Conservation (phyloP, 2,797 vertebrate genomes). For the Acridotheres tristis region DNA sequence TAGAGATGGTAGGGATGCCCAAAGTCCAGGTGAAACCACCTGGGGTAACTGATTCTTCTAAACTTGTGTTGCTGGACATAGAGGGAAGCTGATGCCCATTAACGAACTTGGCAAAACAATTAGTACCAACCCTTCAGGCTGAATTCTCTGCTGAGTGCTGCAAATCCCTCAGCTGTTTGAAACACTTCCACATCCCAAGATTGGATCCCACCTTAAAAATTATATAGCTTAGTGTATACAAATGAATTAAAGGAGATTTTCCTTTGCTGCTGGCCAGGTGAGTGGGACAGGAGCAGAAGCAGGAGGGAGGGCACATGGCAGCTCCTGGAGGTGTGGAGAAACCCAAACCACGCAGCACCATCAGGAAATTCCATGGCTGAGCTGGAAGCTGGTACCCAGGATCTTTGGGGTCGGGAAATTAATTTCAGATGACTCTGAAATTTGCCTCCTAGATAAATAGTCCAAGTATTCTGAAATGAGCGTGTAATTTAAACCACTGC, state of each 20-base stretch:
- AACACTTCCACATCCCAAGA: neutral
- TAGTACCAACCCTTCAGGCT: neutral
- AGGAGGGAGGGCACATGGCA: neutral
- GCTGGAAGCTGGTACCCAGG: conserved; percentile 72
- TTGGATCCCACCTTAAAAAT: neutral
- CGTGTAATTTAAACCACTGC: conserved; percentile 65
- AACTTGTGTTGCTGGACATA: neutral
- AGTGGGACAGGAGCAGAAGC: neutral
- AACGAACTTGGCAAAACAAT: neutral
- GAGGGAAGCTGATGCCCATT: neutral
- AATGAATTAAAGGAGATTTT: neutral
- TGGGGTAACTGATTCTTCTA: neutral
- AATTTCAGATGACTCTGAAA: conserved; percentile 72
- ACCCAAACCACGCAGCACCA: neutral
- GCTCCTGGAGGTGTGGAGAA: conserved; percentile 38
- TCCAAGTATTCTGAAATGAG: conserved; percentile 46
- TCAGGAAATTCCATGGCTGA: conserved; percentile 68
- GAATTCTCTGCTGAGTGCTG: neutral
- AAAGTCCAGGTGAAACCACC: neutral
- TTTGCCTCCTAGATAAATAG: conserved; percentile 67
- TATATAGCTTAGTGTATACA: neutral
- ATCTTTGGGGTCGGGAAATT: conserved; percentile 66
- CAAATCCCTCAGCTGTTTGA: neutral
- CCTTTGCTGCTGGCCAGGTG: neutral
- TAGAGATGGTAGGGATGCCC: neutral